Conservation (phyloP, 2,888 invertebrate species). For the Aproaerema taeniolella region DNA sequence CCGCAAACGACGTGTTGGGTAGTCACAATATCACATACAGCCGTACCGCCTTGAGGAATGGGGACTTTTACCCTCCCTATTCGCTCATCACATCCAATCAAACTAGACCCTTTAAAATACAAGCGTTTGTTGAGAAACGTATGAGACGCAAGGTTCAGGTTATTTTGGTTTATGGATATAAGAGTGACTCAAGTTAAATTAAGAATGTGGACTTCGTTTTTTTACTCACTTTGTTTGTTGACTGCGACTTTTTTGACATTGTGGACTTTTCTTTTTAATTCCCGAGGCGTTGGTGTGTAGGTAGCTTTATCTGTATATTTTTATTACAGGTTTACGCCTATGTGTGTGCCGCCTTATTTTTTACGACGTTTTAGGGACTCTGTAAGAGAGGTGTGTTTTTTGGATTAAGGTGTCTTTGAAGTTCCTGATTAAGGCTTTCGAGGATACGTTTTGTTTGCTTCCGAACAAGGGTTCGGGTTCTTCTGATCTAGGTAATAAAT, state of each 20-base stretch:
- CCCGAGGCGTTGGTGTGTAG: constrained; percentile 66
- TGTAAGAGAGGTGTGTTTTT: constrained; percentile 59
- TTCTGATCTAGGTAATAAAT: constrained; percentile 12
- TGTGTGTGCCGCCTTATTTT: constrained; percentile 42
- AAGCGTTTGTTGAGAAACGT: too few relatives aligned
- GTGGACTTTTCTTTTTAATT: constrained; percentile 66
- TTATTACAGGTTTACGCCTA: constrained; percentile 41
- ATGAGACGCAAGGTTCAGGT: too few relatives aligned
- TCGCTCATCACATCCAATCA: constrained; percentile 47
- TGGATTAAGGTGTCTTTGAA: constrained; percentile 68
- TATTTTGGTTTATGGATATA: constrained; percentile 69
- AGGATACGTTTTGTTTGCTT: constrained; percentile 64
- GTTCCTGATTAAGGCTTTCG: constrained; percentile 50
- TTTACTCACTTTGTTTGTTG: constrained; percentile 68
- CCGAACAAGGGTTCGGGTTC: constrained; percentile 31
- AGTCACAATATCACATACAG: constrained; percentile 56
- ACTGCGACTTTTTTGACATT: constrained; percentile 73
- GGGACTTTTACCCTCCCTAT: constrained; percentile 58
- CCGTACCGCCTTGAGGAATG: constrained; percentile 61
- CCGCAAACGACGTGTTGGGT: constrained; percentile 71
- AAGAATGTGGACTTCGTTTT: constrained; percentile 69
- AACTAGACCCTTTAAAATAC: background rate
- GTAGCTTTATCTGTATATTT: too few relatives aligned
- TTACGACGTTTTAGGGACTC: constrained; percentile 61
- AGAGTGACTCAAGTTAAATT: constrained; percentile 77